Evolutionary conservation across 2,888 invertebrate species (phyloP), one percentile per base, ranked within the genome.

Genomic region (Ptychoptera contaminata): DNA sequence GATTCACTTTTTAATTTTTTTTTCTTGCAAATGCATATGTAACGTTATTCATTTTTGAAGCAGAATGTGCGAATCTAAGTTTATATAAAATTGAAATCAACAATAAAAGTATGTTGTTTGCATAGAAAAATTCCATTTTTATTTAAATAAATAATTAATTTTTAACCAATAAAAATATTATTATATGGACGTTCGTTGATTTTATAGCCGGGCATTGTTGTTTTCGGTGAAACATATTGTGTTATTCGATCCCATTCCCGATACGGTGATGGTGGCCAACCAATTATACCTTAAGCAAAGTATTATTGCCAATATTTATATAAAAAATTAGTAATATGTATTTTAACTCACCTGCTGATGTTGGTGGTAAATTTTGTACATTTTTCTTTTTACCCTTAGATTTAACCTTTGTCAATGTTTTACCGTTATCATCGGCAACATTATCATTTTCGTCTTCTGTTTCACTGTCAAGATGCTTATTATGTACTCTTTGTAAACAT

Each of bases 121-220:
- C n/a, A n/a, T n/a, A n/a, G n/a, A n/a, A n/a, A n/a, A n/a, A n/a
- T n/a, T n/a, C n/a, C n/a, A n/a, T n/a, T n/a, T n/a, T n/a, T n/a
- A n/a, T n/a, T n/a, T n/a, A n/a, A n/a, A n/a, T n/a, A n/a, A n/a
- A n/a, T n/a, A n/a, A n/a, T n/a, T n/a, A n/a, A n/a, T 3, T 23
- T 37, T 47, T 54, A 64, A 9, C 63, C 64, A 46, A 65, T 62
- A 10, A 60, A 55, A 42, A 65, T 57, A 8, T 49, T 51, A 48
- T 55, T 58, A 46, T 64, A 64, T 2, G 64, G 62, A 6, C 53
- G 54, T 7, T 55, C 52, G 11, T 57, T 56, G 2, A 65, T 50
- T 14, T 56, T 58, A 15, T 58, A 57, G 12, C 62, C 64, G 1
- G 58, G 52, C 64, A 64, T 62, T 3, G 59, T 58, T 38, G 49